These are phyloP conservation scores for Ochotona curzoniae DNA, from an alignment of 2,113 vertebrate genomes.

Conservation along the genomic window DNA sequence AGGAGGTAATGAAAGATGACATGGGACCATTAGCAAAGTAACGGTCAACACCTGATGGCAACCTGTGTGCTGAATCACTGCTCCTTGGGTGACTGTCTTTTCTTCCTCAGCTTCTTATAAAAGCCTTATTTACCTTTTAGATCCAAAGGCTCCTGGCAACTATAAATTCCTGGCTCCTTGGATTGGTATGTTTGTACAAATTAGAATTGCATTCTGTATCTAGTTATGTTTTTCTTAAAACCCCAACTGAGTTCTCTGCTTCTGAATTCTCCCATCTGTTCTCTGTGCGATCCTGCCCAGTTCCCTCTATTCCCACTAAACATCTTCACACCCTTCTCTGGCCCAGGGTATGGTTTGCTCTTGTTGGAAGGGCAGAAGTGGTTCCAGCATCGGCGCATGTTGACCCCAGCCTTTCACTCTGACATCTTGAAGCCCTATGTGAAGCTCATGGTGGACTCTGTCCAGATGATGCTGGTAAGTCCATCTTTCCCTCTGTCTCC, in stretches of 20 bases:
- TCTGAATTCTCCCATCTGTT: background rate
- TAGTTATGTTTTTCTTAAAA: background rate
- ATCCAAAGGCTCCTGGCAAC: conserved; percentile 82
- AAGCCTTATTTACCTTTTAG: conserved; percentile 77
- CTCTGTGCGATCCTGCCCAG: background rate
- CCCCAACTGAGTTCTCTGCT: background rate
- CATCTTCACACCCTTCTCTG: background rate
- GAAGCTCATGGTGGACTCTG: conserved; percentile 87
- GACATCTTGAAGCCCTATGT: conserved; percentile 92
- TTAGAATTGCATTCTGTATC: rapidly evolving
- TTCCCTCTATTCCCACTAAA: background rate
- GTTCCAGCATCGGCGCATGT: conserved; percentile 90
- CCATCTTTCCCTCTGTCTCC: background rate
- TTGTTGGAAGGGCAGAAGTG: conserved; percentile 88
- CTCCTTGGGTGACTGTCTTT: background rate
- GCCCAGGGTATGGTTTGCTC: conserved; percentile 90
- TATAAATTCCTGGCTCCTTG: conserved; percentile 85
- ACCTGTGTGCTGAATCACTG: background rate
- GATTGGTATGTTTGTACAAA: conserved; percentile 87
- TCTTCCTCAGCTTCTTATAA: background rate
- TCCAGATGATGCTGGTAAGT: conserved; percentile 90
- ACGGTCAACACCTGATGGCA: background rate
- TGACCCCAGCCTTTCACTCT: conserved; percentile 94
- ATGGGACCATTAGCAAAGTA: background rate
- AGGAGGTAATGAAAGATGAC: background rate